These are phyloP conservation scores for Thecophora atra DNA, from an alignment of 2,888 invertebrate genomes.

Conservation along the genomic window DNA sequence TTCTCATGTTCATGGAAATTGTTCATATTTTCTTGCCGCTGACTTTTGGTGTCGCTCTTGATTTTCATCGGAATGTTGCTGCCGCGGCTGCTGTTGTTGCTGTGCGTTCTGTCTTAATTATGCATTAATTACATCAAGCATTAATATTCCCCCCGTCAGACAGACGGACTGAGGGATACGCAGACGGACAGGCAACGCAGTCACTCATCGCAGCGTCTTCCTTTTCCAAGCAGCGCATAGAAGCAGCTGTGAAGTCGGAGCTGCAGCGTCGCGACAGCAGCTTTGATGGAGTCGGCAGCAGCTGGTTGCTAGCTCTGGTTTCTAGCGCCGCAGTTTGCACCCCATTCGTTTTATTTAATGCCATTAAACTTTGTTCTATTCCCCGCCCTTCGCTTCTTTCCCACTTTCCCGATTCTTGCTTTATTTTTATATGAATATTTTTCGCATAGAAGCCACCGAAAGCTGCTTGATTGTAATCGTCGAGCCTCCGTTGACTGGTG, in stretches of 20 bases:
- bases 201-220: constrained; percentile 7
- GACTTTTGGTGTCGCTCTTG: constrained; percentile 4
- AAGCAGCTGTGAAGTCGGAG: too few species aligned
- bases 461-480: background rate
- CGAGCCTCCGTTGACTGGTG: background rate
- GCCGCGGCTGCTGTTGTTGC: background rate
- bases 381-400: background rate
- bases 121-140: constrained; percentile 60
- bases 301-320: background rate
- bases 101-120: constrained; percentile 53
- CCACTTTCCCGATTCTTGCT: background rate
- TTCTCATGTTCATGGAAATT: background rate
- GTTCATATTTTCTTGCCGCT: background rate
- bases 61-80: constrained; percentile 4
- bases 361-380: background rate
- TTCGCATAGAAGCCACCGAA: background rate
- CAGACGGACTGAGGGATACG: constrained; percentile 39
- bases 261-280: constrained; percentile 41
- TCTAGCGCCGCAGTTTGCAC: constrained; percentile 17
- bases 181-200: background rate
- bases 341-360: constrained; percentile 20
- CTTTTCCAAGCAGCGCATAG: constrained; percentile 15
- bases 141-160: constrained; percentile 50
- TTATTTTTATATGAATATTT: background rate
- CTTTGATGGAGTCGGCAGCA: background rate